Percentiles rank a stretch among this genome's conserved stretches.
Conservation (phyloP, 2,888 invertebrate genomes). For the Chalcis sispes region DNA sequence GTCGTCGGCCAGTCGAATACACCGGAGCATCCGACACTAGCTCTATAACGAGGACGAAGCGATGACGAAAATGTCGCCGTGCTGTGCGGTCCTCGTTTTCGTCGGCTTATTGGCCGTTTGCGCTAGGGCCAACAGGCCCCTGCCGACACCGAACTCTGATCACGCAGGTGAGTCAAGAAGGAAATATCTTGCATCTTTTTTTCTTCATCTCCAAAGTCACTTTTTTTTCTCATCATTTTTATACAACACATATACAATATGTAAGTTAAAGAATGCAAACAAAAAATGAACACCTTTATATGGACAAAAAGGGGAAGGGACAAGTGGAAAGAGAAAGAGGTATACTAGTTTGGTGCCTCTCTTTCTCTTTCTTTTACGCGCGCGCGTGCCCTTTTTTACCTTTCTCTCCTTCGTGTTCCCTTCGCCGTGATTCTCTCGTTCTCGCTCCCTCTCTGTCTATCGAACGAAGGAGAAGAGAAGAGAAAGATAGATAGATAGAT, state of each 20-base stretch:
- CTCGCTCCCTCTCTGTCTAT: background rate
- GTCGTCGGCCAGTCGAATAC: no score
- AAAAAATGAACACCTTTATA: no score
- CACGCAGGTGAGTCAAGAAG: slow-evolving; percentile 50
- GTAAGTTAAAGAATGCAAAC: no score
- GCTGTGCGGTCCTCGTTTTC: slow-evolving; percentile 8
- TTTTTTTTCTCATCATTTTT: background rate
- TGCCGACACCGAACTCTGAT: slow-evolving; percentile 26
- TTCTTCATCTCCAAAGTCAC: no score
- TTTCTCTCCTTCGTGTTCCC: background rate
- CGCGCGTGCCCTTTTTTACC: slow-evolving; percentile 18
- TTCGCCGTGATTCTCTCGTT: background rate
- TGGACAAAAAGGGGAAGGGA: no score
- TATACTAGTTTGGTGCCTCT: slow-evolving; percentile 2
- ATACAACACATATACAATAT: no score
- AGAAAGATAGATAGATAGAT: slow-evolving; percentile 6
- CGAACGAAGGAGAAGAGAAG: background rate
- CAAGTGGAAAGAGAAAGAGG: no score
- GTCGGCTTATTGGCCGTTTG: slow-evolving; percentile 31
- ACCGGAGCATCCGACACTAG: no score
- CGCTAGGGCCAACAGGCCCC: slow-evolving; percentile 25
- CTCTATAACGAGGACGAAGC: background rate
- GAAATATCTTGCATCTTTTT: background rate
- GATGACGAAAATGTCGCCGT: slow-evolving; percentile 20
- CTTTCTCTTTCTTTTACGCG: background rate